Base-by-base conservation (phyloP, 2,888 invertebrate species). In the Agriopis marginaria region DNA sequence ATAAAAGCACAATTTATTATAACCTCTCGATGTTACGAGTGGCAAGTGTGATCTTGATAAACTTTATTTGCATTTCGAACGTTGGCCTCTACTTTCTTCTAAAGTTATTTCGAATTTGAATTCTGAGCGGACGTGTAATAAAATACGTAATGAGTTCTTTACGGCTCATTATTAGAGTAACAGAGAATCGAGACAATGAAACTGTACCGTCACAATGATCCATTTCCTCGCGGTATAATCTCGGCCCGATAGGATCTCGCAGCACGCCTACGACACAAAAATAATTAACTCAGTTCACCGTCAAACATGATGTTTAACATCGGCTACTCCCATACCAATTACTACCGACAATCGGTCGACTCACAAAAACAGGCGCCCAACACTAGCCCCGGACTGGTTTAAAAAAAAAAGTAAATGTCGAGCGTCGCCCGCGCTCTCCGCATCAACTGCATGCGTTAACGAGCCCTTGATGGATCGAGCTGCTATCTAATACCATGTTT, bases 311-410 rank as follows among this genome's bases (percentile, higher is more conserved):
- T 92, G 93, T 93, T 88, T 87, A 88, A 93, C 92, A 92, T 87
- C 89, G 84, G 89, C 92, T 92, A 92, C 93, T 92, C 92, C 90
- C 90, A 89, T 89, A 92, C 89, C 92, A 90, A 92, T 93, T 93
- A 92, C 93, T 91, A 91, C 92, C 87, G 90, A 88, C 89, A 88
- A 87, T 90, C 90, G 88, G 88, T 87, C 84, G 83, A 81, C 82
- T 84, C 80, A 89, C 84, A 89, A 91, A 92, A 92, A 90, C 90
- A 77, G 82, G 83, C 85, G 82, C 81, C 80, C 89, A 86, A 79
- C 91, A 89, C 91, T 91, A 89, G 87, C 77, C 79, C 73, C 73
- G 73, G 83, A 87, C 87, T 77, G 86, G 88, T 86, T 84, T 81
- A 17, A 76, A 82, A 84, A 32, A 23, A 88, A 87, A 86, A 86